Percentiles rank a stretch among this genome's conserved stretches.
phyloP scores from a whole-genome alignment of 2,113 vertebrate species.

The Macrotis lagotis region DNA sequence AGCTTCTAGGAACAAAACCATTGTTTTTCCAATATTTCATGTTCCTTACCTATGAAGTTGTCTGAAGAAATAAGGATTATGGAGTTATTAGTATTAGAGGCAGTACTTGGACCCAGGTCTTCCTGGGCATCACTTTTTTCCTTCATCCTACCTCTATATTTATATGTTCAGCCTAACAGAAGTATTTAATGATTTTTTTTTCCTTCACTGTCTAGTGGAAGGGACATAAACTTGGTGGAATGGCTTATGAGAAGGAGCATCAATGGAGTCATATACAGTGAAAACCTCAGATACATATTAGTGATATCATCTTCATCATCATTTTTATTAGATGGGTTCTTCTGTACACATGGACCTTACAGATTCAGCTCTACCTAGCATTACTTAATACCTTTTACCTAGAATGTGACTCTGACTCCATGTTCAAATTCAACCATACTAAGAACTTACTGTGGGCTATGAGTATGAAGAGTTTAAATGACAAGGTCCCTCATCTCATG shows the following conservation, averaged over 20 bases:
- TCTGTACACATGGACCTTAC: neutral
- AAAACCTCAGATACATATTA: neutral
- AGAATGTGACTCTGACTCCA: neutral
- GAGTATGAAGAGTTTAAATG: neutral
- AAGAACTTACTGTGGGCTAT: neutral
- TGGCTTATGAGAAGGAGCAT: neutral
- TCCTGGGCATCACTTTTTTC: neutral
- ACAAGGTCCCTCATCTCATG: neutral
- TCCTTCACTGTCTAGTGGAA: neutral
- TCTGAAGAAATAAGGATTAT: neutral
- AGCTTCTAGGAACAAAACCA: neutral
- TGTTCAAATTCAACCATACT: neutral
- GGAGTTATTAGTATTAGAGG: neutral
- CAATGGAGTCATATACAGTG: neutral
- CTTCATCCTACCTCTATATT: neutral
- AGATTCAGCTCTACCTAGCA: neutral
- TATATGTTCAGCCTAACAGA: neutral
- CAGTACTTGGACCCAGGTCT: neutral
- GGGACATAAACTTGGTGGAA: neutral
- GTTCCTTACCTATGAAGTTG: neutral
- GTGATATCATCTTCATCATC: neutral
- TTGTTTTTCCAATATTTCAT: neutral
- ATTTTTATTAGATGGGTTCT: neutral
- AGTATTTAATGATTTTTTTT: neutral
- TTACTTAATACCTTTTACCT: neutral